These are phyloP conservation scores for Phyllopteryx taeniolatus DNA, from an alignment of 2,113 vertebrate species.

Conservation along the genomic window DNA sequence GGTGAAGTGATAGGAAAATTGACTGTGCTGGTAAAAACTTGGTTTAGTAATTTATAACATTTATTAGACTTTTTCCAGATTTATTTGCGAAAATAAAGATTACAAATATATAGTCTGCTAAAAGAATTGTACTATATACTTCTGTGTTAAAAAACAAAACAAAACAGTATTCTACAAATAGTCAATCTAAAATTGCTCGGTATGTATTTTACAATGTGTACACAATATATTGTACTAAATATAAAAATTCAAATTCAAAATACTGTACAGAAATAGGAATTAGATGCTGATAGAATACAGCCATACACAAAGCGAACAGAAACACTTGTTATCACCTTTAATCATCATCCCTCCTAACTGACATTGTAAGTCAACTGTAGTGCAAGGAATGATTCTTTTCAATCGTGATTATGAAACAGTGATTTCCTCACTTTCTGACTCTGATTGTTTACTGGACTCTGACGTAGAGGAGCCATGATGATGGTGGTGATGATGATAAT, in stretches of 20 bases:
- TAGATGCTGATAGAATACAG: constrained; percentile 27
- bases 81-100: constrained; percentile 58
- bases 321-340: constrained; percentile 8
- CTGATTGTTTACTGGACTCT: constrained; percentile 85
- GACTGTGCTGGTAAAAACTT: too few species aligned
- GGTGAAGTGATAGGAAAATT: too few species aligned
- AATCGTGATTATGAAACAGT: constrained; percentile 79
- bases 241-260: constrained; percentile 27
- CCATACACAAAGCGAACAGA: constrained; percentile 12
- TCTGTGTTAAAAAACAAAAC: background rate
- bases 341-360: background rate
- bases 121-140: constrained; percentile 21
- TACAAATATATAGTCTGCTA: constrained; percentile 26
- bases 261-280: constrained; percentile 37
- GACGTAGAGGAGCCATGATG: constrained; percentile 64
- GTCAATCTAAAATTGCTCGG: constrained; percentile 25
- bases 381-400: background rate
- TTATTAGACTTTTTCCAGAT: constrained; percentile 7
- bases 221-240: constrained; percentile 17
- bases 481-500: constrained; percentile 2
- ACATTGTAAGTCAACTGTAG: background rate
- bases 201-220: constrained; percentile 20
- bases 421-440: constrained; percentile 89
- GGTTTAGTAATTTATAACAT: background rate
- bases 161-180: constrained; percentile 26